Conservation (phyloP, 2,888 invertebrate species). For the Eilema sororculum region DNA sequence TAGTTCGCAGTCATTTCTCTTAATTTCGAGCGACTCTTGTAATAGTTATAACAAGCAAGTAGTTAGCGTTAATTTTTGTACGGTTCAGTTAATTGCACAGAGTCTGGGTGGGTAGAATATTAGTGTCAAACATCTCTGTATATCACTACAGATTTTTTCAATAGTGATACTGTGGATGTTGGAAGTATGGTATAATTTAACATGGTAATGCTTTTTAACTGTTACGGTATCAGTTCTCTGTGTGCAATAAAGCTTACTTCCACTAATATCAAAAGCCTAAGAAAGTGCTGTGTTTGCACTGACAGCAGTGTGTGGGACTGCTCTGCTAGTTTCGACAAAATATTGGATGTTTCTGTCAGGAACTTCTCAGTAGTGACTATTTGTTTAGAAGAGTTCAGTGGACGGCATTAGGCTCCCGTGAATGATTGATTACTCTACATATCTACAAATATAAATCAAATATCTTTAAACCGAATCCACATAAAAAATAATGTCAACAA, state of each 20-base stretch:
- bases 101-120: neutral
- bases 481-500: neutral
- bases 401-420: neutral
- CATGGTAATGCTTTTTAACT: no score
- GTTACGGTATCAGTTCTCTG: neutral
- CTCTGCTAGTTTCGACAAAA: neutral
- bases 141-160: neutral
- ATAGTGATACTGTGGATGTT: neutral
- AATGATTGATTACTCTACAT: no score
- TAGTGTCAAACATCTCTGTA: neutral
- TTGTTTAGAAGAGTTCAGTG: no score
- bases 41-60: conserved; percentile 32
- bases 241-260: neutral
- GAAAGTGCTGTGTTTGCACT: no score
- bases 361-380: neutral
- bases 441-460: no score
- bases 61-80: conserved; percentile 33
- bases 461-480: no score
- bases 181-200: neutral
- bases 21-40: conserved; percentile 50
- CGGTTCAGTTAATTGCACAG: conserved; percentile 1
- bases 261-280: no score
- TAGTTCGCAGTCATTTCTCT: conserved; percentile 50
- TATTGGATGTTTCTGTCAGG: neutral
- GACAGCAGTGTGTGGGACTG: neutral